Percentiles rank a stretch among this genome's conserved stretches.
These are phyloP conservation scores for Uropsilus gracilis DNA, from an alignment of 2,113 vertebrate species.

Conservation along the genomic window DNA sequence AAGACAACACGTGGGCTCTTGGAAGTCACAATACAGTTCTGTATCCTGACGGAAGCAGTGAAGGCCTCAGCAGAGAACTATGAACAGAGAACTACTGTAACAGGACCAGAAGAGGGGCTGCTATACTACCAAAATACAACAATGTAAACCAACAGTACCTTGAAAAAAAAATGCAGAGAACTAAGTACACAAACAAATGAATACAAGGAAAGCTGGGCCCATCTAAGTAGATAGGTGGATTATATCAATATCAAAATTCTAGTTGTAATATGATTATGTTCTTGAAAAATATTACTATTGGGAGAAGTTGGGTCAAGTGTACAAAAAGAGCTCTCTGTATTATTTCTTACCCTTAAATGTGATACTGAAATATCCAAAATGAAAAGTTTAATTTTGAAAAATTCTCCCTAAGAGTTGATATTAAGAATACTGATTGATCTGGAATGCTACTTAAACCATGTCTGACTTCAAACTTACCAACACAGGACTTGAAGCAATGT, in stretches of 20 bases:
- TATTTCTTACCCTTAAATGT: background rate
- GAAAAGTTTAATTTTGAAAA: constrained; percentile 9
- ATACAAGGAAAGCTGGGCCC: background rate
- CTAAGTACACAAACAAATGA: background rate
- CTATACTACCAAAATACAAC: too few species aligned
- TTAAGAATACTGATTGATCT: background rate
- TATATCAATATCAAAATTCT: background rate
- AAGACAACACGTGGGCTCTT: background rate
- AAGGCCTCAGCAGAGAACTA: too few species aligned
- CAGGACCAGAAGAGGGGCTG: too few species aligned
- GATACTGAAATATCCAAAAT: constrained; percentile 35
- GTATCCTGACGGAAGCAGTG: too few species aligned
- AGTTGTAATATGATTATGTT: background rate
- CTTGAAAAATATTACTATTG: too few species aligned
- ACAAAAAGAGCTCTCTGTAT: background rate
- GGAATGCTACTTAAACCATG: constrained; percentile 11
- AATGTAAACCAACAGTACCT: too few species aligned
- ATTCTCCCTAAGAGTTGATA: background rate
- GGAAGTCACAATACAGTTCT: too few species aligned
- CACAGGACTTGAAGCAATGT: background rate
- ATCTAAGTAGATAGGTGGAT: background rate
- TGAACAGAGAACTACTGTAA: too few species aligned
- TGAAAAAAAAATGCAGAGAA: background rate
- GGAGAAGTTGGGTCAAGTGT: too few species aligned
- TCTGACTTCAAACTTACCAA: constrained; percentile 40